Conservation (phyloP, 2,888 invertebrate species). For the Parapristionchus giblindavisi region DNA sequence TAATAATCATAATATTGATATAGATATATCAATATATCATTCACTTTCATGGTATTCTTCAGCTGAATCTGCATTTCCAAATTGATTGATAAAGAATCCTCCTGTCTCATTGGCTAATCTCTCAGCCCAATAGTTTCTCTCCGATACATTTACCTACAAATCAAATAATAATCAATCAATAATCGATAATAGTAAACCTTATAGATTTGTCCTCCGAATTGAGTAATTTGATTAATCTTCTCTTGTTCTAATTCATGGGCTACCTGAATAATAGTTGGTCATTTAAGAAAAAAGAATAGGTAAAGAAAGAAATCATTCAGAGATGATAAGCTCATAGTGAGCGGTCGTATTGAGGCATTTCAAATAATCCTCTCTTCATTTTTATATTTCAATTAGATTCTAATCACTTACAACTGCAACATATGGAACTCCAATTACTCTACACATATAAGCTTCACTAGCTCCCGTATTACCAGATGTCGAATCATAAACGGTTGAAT, state of each 20-base stretch:
- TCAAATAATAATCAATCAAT: neutral
- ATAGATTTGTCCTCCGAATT: slow-evolving; percentile 53
- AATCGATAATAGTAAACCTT: slow-evolving; percentile 40
- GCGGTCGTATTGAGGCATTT: too few relatives aligned
- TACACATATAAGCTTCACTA: slow-evolving; percentile 63
- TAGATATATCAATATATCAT: neutral
- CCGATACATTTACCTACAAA: slow-evolving; percentile 38
- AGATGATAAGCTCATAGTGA: too few relatives aligned
- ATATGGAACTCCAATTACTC: slow-evolving; percentile 55
- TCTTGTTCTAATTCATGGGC: slow-evolving; percentile 58
- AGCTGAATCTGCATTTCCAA: slow-evolving; percentile 61
- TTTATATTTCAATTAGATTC: neutral
- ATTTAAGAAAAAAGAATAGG: too few relatives aligned
- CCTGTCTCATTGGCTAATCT: slow-evolving; percentile 49
- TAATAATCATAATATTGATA: neutral
- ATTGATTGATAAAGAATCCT: slow-evolving; percentile 63
- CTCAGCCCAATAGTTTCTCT: slow-evolving; percentile 44
- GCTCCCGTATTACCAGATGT: slow-evolving; percentile 65
- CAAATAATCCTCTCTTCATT: too few relatives aligned
- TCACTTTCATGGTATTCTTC: slow-evolving; percentile 62
- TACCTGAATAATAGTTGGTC: slow-evolving; percentile 41
- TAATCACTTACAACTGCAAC: slow-evolving; percentile 54
- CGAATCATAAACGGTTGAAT: slow-evolving; percentile 61
- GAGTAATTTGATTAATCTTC: slow-evolving; percentile 57
- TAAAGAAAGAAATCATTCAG: too few relatives aligned